Conservation (phyloP, 2,113 vertebrate genomes). For the Prunella himalayana region DNA sequence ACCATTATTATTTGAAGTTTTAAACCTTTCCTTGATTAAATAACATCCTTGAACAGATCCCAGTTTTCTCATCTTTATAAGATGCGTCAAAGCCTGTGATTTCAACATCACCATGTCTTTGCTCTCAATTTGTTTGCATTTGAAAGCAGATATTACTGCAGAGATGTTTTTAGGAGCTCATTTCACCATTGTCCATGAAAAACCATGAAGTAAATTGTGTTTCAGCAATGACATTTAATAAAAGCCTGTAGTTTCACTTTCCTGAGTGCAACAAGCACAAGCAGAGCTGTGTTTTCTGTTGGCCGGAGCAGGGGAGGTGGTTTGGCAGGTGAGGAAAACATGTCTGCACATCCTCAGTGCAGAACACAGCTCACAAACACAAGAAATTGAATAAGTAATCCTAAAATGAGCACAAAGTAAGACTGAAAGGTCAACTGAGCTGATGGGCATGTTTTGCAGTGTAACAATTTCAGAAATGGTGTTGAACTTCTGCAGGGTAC, state of each 20-base stretch:
- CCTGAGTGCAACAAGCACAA: not conserved
- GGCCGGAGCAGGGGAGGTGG: not conserved
- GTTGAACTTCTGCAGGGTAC: not conserved
- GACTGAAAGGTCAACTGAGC: slow-evolving; percentile 38
- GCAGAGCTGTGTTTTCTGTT: not conserved
- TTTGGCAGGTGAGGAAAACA: not conserved
- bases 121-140: not conserved
- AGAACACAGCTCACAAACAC: not conserved
- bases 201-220: not conserved
- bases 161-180: not conserved
- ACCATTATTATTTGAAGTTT: not conserved
- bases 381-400: not conserved
- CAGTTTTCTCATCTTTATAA: not conserved
- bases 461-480: not conserved
- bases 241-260: not conserved
- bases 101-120: not conserved
- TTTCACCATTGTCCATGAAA: not conserved
- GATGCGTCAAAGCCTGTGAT: not conserved
- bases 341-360: not conserved
- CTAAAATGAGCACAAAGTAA: not conserved
- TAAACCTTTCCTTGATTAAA: not conserved
- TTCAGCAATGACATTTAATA: not conserved
- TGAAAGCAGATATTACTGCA: not conserved
- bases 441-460: slow-evolving; percentile 8
- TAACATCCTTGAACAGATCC: not conserved